phyloP scores from a whole-genome alignment of 2,113 vertebrate genomes.

The Cephalopholis sonnerati region DNA sequence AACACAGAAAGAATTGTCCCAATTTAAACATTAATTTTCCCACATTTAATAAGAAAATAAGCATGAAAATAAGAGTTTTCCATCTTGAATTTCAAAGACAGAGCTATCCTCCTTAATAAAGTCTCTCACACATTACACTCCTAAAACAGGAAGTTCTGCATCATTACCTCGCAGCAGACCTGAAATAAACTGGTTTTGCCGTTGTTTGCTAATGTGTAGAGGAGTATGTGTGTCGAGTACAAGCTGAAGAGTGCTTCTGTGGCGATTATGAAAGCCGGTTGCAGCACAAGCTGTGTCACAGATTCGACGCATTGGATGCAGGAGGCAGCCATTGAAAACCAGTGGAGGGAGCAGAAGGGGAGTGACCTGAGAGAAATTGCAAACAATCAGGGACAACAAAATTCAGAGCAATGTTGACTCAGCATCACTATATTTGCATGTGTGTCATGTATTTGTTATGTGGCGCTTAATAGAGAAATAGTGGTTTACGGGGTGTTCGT shows the following conservation, averaged over 20 bases:
- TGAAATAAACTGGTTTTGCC: slow-evolving; percentile 21
- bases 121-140: not conserved
- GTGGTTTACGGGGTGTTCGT: not conserved
- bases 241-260: slow-evolving; percentile 7
- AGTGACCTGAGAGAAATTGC: slow-evolving; percentile 41
- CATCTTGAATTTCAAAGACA: not conserved
- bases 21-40: not conserved
- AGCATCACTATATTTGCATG: not conserved
- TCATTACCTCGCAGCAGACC: slow-evolving; percentile 16
- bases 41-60: not conserved
- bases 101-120: not conserved
- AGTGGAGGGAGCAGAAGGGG: slow-evolving; percentile 21
- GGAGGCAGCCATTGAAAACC: slow-evolving; percentile 27
- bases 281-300: slow-evolving; percentile 1
- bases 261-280: slow-evolving; percentile 23
- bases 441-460: not conserved
- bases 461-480: not conserved
- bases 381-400: slow-evolving; percentile 1
- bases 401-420: not conserved
- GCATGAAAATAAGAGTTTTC: not conserved
- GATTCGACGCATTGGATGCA: slow-evolving; percentile 17
- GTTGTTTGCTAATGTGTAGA: not conserved
- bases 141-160: not conserved
- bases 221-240: not conserved
- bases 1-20: not conserved